Percentiles rank a stretch among this genome's conserved stretches.
Conservation (phyloP, 2,888 invertebrate species). For the Agonopterix subpropinquella region DNA sequence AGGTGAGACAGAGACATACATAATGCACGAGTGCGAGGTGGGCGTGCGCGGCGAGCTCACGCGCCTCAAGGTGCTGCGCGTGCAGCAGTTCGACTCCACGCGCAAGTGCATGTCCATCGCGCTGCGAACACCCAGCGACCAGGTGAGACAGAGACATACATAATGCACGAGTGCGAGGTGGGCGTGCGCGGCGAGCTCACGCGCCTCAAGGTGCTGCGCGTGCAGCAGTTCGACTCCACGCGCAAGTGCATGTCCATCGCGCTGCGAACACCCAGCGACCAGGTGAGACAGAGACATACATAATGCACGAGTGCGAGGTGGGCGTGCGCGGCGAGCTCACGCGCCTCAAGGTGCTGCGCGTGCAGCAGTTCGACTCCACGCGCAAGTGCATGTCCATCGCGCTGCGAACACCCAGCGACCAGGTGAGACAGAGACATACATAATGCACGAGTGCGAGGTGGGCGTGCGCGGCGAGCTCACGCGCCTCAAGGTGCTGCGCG, state of each 20-base stretch:
- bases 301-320: conserved; percentile 83
- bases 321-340: conserved; percentile 79
- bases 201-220: conserved; percentile 72
- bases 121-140: conserved; percentile 78
- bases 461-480: conserved; percentile 79
- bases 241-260: conserved; percentile 99
- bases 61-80: conserved; percentile 72
- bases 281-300: conserved; percentile 17
- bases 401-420: conserved; percentile 78
- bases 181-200: conserved; percentile 79
- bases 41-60: conserved; percentile 79
- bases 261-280: conserved; percentile 78
- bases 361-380: conserved; percentile 94
- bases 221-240: conserved; percentile 94
- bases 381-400: conserved; percentile 99
- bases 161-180: conserved; percentile 83
- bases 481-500: conserved; percentile 72
- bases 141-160: conserved; percentile 17
- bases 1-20: conserved; percentile 17
- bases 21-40: conserved; percentile 83
- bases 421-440: conserved; percentile 17
- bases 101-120: conserved; percentile 99
- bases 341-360: conserved; percentile 72
- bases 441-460: conserved; percentile 83
- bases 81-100: conserved; percentile 94